Conservation (phyloP, 1,140 invertebrate species). For the Ridgeia piscesae region DNA sequence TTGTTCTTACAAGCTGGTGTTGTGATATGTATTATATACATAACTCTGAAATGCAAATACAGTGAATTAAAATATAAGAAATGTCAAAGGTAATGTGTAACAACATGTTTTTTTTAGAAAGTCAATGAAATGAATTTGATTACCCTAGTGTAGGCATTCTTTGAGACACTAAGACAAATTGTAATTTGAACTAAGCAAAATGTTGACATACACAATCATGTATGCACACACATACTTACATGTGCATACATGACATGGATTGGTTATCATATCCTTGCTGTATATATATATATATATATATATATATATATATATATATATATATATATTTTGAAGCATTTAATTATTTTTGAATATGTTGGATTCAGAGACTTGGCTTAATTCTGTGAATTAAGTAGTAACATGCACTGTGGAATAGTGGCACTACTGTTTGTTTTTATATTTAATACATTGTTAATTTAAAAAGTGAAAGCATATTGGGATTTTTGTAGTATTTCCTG, state of each 20-base stretch:
- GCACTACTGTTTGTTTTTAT: neutral
- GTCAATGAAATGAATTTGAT: neutral
- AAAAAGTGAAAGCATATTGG: neutral
- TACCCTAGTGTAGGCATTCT: neutral
- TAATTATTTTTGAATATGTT: too few relatives aligned
- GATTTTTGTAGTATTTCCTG: neutral
- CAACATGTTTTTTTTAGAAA: neutral
- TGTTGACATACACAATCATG: neutral
- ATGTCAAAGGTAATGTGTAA: neutral
- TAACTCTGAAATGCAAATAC: neutral
- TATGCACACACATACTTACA: neutral
- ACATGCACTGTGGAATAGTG: neutral
- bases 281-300: too few relatives aligned
- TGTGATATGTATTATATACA: neutral
- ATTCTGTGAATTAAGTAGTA: neutral
- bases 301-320: too few relatives aligned
- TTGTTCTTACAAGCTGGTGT: neutral
- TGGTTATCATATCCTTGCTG: neutral
- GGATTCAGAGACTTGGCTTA: too few relatives aligned
- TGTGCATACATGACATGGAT: neutral
- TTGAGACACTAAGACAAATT: neutral
- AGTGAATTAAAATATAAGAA: neutral
- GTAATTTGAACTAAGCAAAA: too few relatives aligned
- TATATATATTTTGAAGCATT: too few relatives aligned
- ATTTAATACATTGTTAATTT: neutral